A percentile compares a stretch with the other conserved stretches of the same genome.
These are phyloP conservation scores for Nezara viridula DNA, from an alignment of 2,888 invertebrate species.

Conservation along the genomic window DNA sequence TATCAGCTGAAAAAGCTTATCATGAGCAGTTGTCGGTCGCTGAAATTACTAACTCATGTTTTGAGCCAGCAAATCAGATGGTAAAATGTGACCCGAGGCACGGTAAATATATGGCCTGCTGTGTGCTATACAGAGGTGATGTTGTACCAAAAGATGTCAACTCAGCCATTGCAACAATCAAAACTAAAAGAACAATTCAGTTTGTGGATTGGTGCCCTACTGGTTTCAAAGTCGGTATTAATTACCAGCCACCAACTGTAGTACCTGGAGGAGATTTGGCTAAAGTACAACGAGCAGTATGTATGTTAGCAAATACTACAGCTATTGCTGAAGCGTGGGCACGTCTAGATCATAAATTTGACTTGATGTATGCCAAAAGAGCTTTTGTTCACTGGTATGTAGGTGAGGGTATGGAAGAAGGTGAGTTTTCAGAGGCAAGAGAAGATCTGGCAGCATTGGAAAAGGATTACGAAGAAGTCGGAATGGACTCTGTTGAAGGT, in stretches of 20 bases:
- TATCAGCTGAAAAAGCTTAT: constrained; percentile 94
- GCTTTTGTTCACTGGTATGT: constrained; percentile 84
- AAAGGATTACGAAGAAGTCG: constrained; percentile 90
- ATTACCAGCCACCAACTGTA: constrained; percentile 72
- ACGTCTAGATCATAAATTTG: constrained; percentile 78
- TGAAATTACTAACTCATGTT: constrained; percentile 96
- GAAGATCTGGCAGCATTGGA: constrained; percentile 80
- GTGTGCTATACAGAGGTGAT: constrained; percentile 74
- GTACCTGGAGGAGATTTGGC: constrained; percentile 73
- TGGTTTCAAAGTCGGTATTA: constrained; percentile 70
- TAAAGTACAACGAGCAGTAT: constrained; percentile 76
- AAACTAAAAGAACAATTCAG: constrained; percentile 74
- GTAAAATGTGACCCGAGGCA: constrained; percentile 93
- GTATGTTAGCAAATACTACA: constrained; percentile 79
- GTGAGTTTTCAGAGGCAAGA: constrained; percentile 74
- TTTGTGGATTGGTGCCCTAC: constrained; percentile 71
- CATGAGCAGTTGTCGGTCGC: constrained; percentile 92
- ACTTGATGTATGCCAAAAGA: constrained; percentile 78
- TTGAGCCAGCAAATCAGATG: constrained; percentile 97
- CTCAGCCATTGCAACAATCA: constrained; percentile 74
- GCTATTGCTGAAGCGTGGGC: constrained; percentile 80
- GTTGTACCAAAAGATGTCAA: constrained; percentile 77
- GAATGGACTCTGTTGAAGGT: constrained; percentile 87
- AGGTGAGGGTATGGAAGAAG: constrained; percentile 87
- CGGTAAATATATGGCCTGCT: constrained; percentile 79